Percentiles rank a stretch among this genome's conserved stretches.
Conservation (phyloP, 2,113 vertebrate genomes). For the Saccopteryx bilineata region DNA sequence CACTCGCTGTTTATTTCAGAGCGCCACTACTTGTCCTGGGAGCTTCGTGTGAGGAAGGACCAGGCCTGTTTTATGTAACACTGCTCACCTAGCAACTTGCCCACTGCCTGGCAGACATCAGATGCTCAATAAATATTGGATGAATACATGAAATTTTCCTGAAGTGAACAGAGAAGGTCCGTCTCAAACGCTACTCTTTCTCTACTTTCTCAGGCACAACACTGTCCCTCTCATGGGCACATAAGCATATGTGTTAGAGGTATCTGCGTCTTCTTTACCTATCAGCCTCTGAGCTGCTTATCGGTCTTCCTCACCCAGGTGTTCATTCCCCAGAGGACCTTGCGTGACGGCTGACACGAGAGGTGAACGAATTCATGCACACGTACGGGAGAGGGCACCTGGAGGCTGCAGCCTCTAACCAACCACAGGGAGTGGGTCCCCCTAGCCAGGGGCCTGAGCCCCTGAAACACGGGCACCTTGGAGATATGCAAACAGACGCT, state of each 20-base stretch:
- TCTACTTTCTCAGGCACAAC: not conserved
- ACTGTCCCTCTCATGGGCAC: not conserved
- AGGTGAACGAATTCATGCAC: not conserved
- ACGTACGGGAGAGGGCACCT: accelerated
- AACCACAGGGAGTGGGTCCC: not conserved
- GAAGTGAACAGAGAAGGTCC: not conserved
- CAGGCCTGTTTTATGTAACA: not conserved
- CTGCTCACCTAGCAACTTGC: not conserved
- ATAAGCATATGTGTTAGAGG: not conserved
- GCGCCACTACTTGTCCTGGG: not conserved
- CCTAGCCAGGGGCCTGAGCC: not conserved
- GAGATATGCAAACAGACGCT: not conserved
- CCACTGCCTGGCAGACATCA: not conserved
- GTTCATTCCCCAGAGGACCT: not conserved
- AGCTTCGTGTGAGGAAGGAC: not conserved
- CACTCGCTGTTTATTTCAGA: not conserved
- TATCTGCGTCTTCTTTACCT: not conserved
- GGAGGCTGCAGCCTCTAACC: not conserved
- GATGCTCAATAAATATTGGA: not conserved
- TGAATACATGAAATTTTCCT: not conserved
- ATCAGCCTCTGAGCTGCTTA: not conserved
- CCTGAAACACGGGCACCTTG: not conserved
- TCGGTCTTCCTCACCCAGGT: not conserved
- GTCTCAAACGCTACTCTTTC: not conserved
- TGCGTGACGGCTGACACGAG: not conserved